phyloP scores from a whole-genome alignment of 2,113 vertebrate species.

The Bubo blakistoni region DNA sequence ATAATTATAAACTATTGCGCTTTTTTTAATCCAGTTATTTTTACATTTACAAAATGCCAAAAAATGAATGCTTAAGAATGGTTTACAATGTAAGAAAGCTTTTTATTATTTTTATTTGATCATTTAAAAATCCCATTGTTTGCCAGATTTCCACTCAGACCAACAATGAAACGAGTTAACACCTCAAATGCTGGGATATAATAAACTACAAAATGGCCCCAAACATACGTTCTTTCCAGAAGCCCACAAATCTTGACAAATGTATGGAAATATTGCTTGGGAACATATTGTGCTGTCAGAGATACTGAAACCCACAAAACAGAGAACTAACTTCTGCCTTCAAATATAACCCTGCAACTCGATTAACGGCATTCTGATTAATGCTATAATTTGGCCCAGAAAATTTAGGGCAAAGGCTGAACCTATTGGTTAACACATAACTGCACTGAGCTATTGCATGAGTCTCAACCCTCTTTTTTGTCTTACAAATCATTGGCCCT shows the following conservation, averaged over 20 bases:
- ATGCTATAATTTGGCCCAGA: slow-evolving; percentile 1
- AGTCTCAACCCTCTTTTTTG: slow-evolving; percentile 8
- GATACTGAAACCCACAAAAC: not conserved
- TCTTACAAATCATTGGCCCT: slow-evolving; percentile 53
- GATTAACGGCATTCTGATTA: not conserved
- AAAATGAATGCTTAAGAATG: not conserved
- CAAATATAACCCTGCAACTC: not conserved
- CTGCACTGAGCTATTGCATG: not conserved
- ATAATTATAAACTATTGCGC: not conserved
- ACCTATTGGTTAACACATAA: slow-evolving; percentile 14
- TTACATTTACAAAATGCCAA: not conserved
- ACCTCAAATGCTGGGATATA: not conserved
- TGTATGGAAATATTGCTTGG: not conserved
- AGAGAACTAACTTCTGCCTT: not conserved
- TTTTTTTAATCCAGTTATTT: not conserved
- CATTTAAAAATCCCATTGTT: slow-evolving; percentile 4
- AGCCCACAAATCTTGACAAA: not conserved
- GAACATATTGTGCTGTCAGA: not conserved
- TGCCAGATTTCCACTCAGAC: not conserved
- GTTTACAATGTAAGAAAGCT: not conserved
- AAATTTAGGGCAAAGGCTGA: slow-evolving; percentile 23
- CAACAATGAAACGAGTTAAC: slow-evolving; percentile 20
- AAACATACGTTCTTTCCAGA: not conserved
- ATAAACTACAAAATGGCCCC: not conserved
- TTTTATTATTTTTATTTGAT: slow-evolving; percentile 39